A percentile compares a stretch with the other conserved stretches of the same genome.
phyloP scores from a whole-genome alignment of 2,888 invertebrate genomes.

The Drosophila neutralis region DNA sequence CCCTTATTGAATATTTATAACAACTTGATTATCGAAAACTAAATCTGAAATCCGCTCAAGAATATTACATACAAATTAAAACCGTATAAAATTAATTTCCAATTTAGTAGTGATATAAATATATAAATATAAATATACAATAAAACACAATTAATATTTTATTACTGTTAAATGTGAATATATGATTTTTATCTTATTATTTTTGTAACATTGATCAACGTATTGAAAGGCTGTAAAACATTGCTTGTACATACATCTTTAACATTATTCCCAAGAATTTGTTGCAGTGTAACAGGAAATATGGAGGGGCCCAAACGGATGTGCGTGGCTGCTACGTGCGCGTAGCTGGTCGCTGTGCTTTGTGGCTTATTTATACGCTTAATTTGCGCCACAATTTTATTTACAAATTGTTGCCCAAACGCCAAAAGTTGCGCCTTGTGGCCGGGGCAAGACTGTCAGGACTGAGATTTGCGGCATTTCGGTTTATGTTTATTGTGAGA shows the following conservation, averaged over 20 bases:
- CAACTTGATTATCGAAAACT: no score
- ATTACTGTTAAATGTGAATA: no score
- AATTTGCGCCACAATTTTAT: constrained; percentile 83
- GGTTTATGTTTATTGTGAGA: constrained; percentile 73
- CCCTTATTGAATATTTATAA: no score
- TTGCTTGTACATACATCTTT: no score
- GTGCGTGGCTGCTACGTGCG: constrained; percentile 40
- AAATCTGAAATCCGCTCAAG: background rate
- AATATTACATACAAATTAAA: background rate
- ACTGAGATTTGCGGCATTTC: constrained; percentile 76
- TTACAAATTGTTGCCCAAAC: constrained; percentile 81
- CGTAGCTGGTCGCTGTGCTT: constrained; percentile 42
- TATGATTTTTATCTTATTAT: no score
- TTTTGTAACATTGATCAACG: no score
- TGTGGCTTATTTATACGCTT: constrained; percentile 83
- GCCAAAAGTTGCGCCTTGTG: constrained; percentile 61
- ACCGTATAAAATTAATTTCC: background rate
- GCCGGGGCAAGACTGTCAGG: constrained; percentile 25
- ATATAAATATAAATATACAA: background rate
- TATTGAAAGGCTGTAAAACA: no score
- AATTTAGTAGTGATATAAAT: background rate
- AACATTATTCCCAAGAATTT: constrained; percentile 2
- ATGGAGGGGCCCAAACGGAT: constrained; percentile 46
- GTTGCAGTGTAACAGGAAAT: background rate
- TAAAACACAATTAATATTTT: no score